Evolutionary conservation across 2,797 vertebrate genomes (phyloP).

Genomic region (Platyrinchus mystaceus): DNA sequence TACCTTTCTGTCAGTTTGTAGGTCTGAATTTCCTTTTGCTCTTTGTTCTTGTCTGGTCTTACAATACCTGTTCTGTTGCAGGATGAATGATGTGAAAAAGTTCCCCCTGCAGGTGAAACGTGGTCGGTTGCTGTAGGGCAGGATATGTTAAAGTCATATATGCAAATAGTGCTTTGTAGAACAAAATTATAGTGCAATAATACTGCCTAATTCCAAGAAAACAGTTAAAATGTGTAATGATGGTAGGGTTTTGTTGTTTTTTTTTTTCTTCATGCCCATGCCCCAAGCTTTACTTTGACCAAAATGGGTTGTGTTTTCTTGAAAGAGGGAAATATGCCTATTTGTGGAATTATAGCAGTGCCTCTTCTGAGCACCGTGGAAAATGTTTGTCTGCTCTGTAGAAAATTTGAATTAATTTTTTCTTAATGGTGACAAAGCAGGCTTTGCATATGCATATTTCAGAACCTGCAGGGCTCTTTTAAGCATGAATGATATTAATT

Average conservation of each 20-base stretch:
- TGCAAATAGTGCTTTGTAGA: neutral
- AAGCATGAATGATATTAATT: neutral
- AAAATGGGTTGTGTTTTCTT: neutral
- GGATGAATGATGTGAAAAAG: neutral
- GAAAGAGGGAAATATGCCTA: neutral
- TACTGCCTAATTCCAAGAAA: neutral
- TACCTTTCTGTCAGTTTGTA: neutral
- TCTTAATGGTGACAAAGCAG: neutral
- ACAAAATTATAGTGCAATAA: neutral
- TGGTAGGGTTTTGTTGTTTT: neutral
- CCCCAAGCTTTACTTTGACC: neutral
- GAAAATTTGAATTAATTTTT: neutral
- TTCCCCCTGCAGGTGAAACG: neutral
- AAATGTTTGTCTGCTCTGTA: neutral
- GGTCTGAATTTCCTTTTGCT: neutral
- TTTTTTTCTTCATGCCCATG: neutral
- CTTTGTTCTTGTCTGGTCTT: neutral
- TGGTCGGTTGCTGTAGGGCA: neutral
- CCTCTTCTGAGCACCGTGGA: neutral
- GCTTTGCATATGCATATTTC: neutral
- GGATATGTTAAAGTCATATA: neutral
- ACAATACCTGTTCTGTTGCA: neutral
- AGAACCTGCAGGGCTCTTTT: neutral
- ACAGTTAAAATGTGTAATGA: neutral
- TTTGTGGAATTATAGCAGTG: neutral